Conservation (phyloP, 2,888 invertebrate genomes). For the Parochlus steinenii region DNA sequence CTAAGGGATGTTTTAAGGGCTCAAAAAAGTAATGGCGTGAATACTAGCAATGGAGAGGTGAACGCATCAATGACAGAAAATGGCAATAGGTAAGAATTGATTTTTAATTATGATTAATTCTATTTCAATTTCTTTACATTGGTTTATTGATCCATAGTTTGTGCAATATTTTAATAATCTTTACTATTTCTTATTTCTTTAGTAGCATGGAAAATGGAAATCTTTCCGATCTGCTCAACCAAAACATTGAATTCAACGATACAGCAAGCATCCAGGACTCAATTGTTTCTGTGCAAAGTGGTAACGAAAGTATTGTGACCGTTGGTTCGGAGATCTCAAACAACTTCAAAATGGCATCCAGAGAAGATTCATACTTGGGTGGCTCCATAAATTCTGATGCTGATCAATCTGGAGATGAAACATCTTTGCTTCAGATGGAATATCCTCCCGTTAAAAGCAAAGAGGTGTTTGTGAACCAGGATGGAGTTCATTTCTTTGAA, state of each 20-base stretch:
- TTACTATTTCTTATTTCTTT: too few species aligned
- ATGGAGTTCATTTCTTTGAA: slow-evolving; percentile 79
- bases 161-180: too few species aligned
- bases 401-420: slow-evolving; percentile 28
- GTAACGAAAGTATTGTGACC: slow-evolving; percentile 21
- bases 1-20: slow-evolving; percentile 39
- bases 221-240: slow-evolving; percentile 13
- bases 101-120: slow-evolving; percentile 24
- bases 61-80: slow-evolving; percentile 6
- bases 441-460: slow-evolving; percentile 50
- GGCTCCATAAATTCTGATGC: slow-evolving; percentile 21
- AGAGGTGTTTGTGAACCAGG: slow-evolving; percentile 52
- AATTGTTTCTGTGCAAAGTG: slow-evolving; percentile 27
- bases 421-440: slow-evolving; percentile 18
- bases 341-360: slow-evolving; percentile 29
- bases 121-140: slow-evolving; percentile 4
- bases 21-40: slow-evolving; percentile 18
- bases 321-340: slow-evolving; percentile 28
- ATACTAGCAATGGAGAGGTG: slow-evolving; percentile 8
- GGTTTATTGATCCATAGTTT: too few species aligned
- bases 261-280: slow-evolving; percentile 27
- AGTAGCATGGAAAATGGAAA: too few species aligned
- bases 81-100: neutral
- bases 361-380: slow-evolving; percentile 18
- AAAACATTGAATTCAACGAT: slow-evolving; percentile 14